Conservation (phyloP, 2,888 invertebrate species). For the Erynnis tages region DNA sequence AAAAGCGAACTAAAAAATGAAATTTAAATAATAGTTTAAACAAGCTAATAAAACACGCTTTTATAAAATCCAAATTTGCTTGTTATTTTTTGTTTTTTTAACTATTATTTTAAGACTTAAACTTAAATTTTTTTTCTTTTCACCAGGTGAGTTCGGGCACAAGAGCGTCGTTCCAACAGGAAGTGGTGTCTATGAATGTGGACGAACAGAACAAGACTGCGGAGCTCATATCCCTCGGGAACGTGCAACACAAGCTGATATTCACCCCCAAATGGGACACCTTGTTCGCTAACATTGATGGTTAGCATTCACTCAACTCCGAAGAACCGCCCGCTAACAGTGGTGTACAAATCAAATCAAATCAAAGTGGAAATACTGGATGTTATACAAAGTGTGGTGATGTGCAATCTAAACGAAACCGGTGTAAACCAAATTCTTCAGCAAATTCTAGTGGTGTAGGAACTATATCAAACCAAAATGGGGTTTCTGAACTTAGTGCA, state of each 20-base stretch:
- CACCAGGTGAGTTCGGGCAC: conserved; percentile 80
- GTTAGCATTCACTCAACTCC: conserved; percentile 31
- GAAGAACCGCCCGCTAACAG: too few relatives aligned
- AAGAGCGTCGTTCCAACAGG: conserved; percentile 80
- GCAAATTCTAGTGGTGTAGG: too few relatives aligned
- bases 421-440: background rate
- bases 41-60: too few relatives aligned
- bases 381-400: background rate
- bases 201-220: conserved; percentile 80
- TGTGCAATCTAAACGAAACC: background rate
- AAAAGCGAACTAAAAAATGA: too few relatives aligned
- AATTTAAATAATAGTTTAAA: too few relatives aligned
- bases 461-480: too few relatives aligned
- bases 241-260: conserved; percentile 79
- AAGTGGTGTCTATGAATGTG: conserved; percentile 77
- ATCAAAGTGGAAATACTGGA: background rate
- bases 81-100: too few relatives aligned
- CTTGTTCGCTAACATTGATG: conserved; percentile 56
- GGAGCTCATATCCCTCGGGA: conserved; percentile 78
- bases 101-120: too few relatives aligned
- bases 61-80: too few relatives aligned
- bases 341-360: too few relatives aligned
- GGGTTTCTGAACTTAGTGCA: too few relatives aligned
- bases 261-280: conserved; percentile 81
- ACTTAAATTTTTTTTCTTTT: too few relatives aligned